Evolutionary conservation across 1,140 invertebrate genomes (phyloP).

Genomic region (Tenebrio molitor): DNA sequence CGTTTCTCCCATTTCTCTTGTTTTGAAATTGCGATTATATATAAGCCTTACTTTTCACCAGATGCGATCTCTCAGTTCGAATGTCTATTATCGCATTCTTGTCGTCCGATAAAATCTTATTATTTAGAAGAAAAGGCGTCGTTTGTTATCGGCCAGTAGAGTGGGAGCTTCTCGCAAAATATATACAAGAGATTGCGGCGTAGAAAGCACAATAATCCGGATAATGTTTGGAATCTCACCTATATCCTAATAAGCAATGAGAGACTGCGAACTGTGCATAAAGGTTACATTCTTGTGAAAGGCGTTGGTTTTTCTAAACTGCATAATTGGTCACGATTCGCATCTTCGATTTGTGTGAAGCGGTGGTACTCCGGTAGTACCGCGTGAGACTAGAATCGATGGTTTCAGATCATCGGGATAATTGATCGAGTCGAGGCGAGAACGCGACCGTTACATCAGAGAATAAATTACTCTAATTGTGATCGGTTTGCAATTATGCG

Average conservation of each 20-base stretch:
- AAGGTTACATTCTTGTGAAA: slow-evolving; percentile 44
- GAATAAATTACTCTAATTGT: slow-evolving; percentile 12
- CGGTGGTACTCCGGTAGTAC: slow-evolving; percentile 21
- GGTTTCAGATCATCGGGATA: slow-evolving; percentile 6
- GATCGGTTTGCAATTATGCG: slow-evolving; percentile 2
- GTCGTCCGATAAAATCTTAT: neutral
- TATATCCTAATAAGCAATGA: slow-evolving; percentile 31
- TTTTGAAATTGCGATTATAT: no score
- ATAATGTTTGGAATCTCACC: slow-evolving; percentile 32
- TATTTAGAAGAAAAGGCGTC: no score
- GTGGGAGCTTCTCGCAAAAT: neutral
- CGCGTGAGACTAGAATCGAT: neutral
- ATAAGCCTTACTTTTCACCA: neutral
- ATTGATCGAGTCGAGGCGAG: neutral
- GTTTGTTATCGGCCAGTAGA: no score
- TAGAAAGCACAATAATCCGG: slow-evolving; percentile 2
- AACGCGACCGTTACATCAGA: neutral
- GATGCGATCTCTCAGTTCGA: neutral
- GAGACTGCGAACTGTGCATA: slow-evolving; percentile 25
- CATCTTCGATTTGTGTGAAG: slow-evolving; percentile 24
- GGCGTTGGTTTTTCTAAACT: slow-evolving; percentile 42
- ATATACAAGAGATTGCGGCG: neutral
- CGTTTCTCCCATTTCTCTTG: no score
- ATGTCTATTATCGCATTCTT: neutral
- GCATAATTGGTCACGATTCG: slow-evolving; percentile 43